Base-by-base conservation (phyloP, 2,888 invertebrate genomes). In the Scotopteryx bipunctaria region DNA sequence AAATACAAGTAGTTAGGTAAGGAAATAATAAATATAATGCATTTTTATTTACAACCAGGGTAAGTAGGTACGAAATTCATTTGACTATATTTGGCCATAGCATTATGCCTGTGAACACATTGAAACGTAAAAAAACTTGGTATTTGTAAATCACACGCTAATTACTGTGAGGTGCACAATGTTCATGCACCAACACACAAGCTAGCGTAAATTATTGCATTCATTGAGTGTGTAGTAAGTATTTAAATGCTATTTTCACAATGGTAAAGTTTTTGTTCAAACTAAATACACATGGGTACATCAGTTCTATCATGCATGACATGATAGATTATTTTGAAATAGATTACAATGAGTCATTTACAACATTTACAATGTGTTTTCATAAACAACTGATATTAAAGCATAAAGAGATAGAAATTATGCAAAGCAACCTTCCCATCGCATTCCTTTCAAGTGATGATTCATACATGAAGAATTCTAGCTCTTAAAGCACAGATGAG, bases 101-200 rank as follows among this genome's bases (percentile, higher is more conserved):
- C 42, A 42, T 37, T 43, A 27, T 36, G 33, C 15, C 46, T 58
- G 52, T 55, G 52, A 48, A 59, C 51, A 58, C 42, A 53, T 32
- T 48, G 41, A 38, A 42, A 54, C 47, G 23, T 40, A 56, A n/a
- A 59, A 61, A 48, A 61, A 56, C 25, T 46, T 52, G 51, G 49
- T 47, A 57, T 59, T 60, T 56, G 45, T 56, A 58, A 57, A 60
- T 63, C 55, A 60, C 54, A 51, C 16, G 36, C 51, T 52, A 47
- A 58, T 54, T 15, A 14, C 56, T 59, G 65, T 59, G 49, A 35
- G 62, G 61, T 67, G 65, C 66, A 68, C 65, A 60, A 50, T 50
- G 61, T 64, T 67, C 59, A 71, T 19, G 67, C 71, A 69, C 71
- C 71, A 71, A 63, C 66, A 61, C 45, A 66, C 63, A 48, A 16